Evolutionary conservation across 2,888 invertebrate genomes (phyloP).

Genomic region (Nemoura dubitans): DNA sequence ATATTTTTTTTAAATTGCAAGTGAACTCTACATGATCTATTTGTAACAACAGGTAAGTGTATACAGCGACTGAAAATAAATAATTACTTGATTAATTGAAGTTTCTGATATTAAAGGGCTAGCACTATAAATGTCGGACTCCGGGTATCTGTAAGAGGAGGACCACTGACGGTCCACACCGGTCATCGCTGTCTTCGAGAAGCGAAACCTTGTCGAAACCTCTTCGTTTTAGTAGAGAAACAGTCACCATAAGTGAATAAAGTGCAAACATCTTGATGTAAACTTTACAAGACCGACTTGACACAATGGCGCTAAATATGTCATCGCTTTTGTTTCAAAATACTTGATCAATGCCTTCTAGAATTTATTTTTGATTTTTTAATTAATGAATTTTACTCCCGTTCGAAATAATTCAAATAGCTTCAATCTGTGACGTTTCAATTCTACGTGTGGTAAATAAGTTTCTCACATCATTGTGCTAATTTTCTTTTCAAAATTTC

Average conservation of each 20-base stretch:
- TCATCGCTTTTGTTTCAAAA: neutral
- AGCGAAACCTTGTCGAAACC: neutral
- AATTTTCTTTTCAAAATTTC: too few species aligned
- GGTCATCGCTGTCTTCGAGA: neutral
- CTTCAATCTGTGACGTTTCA: neutral
- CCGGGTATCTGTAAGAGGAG: neutral
- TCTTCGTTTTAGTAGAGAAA: neutral
- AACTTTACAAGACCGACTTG: neutral
- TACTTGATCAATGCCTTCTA: neutral
- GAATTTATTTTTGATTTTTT: neutral
- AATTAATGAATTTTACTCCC: neutral
- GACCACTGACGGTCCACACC: neutral
- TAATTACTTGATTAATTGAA: neutral
- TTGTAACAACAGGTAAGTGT: neutral
- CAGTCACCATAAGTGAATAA: neutral
- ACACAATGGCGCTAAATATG: neutral
- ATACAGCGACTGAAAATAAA: neutral
- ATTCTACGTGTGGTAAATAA: neutral
- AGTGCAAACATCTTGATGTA: neutral
- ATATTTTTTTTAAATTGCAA: neutral
- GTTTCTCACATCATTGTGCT: too few species aligned
- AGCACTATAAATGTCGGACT: neutral
- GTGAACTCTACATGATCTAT: neutral
- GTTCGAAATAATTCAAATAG: neutral
- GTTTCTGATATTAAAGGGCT: neutral